Evolutionary conservation across 2,113 vertebrate species (phyloP).

Genomic region (Saimiri boliviensis): DNA sequence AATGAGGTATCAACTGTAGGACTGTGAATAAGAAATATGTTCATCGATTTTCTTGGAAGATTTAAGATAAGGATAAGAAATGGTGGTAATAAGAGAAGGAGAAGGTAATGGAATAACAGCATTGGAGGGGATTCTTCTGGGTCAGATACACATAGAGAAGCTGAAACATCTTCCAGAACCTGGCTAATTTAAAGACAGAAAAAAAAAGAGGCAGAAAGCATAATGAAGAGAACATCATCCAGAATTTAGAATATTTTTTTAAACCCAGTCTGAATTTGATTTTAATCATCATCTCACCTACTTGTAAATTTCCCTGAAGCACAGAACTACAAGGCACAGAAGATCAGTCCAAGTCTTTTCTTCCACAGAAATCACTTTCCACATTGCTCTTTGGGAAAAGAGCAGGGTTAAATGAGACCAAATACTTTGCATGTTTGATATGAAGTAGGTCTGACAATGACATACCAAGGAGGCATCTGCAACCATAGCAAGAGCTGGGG

Average conservation of each 20-base stretch:
- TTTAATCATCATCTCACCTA: neutral
- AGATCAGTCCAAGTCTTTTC: slow-evolving; percentile 34
- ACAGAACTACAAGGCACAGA: neutral
- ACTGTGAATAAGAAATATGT: neutral
- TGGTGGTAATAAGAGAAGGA: neutral
- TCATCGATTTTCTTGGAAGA: neutral
- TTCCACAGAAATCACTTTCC: slow-evolving; percentile 21
- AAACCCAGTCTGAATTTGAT: neutral
- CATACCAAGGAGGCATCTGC: slow-evolving; percentile 38
- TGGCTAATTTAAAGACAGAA: neutral
- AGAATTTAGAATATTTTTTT: neutral
- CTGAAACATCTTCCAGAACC: neutral
- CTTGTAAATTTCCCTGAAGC: slow-evolving; percentile 19
- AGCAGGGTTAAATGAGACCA: slow-evolving; percentile 58
- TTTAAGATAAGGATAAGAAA: neutral
- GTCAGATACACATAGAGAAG: neutral
- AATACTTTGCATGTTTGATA: slow-evolving; percentile 64
- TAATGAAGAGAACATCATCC: neutral
- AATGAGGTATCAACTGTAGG: neutral
- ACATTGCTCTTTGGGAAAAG: slow-evolving; percentile 31
- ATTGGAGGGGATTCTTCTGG: neutral
- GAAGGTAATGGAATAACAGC: neutral
- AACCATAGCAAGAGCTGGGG: neutral
- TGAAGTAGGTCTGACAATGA: slow-evolving; percentile 66
- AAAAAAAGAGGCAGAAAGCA: neutral